Conservation (phyloP, 92 coral and sea anemone genomes). For the Micromussa lordhowensis region DNA sequence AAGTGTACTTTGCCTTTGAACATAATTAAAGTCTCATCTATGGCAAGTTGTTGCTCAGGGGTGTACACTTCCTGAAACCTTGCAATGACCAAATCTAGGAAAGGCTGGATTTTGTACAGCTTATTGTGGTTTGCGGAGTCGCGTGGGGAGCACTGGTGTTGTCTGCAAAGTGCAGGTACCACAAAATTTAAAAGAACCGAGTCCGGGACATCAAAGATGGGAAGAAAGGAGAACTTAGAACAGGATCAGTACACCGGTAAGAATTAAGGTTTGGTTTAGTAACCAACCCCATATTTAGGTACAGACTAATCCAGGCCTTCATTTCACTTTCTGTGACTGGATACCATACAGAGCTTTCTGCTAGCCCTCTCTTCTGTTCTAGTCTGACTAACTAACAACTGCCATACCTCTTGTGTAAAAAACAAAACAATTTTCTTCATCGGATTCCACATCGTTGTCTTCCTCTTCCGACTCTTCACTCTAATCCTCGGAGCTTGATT, state of each 20-base stretch:
- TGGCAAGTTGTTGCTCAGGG: constrained; percentile 27
- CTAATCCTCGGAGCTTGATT: no score
- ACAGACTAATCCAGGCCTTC: constrained; percentile 12
- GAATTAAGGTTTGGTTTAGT: constrained; percentile 15
- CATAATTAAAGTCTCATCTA: no score
- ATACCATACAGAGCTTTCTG: no score
- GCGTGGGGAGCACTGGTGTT: constrained; percentile 30
- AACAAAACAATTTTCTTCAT: no score
- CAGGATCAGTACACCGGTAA: constrained; percentile 27
- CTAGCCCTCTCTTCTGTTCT: constrained; percentile 41
- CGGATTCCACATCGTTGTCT: no score
- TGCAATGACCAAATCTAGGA: neutral
- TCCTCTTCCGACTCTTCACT: no score
- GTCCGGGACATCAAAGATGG: no score
- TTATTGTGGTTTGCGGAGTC: constrained; percentile 27
- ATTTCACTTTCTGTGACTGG: constrained; percentile 24
- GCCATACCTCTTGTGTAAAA: constrained; percentile 4
- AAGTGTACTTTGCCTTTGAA: neutral
- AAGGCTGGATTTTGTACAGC: constrained; percentile 45
- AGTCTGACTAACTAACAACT: constrained; percentile 35
- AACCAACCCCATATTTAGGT: no score
- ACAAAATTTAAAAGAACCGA: no score
- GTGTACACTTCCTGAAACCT: constrained; percentile 29
- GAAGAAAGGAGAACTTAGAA: no score
- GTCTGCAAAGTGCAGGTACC: constrained; percentile 43